Evolutionary conservation across 2,797 vertebrate genomes (phyloP), one percentile per base, ranked within the genome.

Genomic region (Coregonus sp.): DNA sequence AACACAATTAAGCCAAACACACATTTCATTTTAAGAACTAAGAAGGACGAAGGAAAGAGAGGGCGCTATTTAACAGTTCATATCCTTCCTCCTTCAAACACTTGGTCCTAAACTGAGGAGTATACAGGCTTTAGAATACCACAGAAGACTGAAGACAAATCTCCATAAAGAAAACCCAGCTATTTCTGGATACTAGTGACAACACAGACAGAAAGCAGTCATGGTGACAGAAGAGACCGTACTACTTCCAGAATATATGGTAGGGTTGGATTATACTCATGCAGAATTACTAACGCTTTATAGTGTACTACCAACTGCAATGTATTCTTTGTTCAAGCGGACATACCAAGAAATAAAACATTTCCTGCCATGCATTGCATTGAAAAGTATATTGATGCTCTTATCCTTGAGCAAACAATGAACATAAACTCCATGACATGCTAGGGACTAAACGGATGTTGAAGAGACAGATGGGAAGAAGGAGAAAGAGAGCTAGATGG

Each of bases 21-120:
- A 35, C 66, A 68, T 35, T 35, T 11, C 25, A 65, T 65, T 14
- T 66, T 16, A 35, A 33, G 31, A 15, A 67, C 31, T 33, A 15
- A 15, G 31, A 14, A 15, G 29, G 5, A 74, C 4, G 20, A 74
- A 47, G 54, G 11, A 9, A 16, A 61, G 51, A 59, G 15, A 67
- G 47, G 70, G 66, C 73, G 61, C 16, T 75, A 74, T 75, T 73
- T 66, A 78, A 59, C 50, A 47, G 61, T 75, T 59, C 72, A 51
- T 31, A 7, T 61, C 75, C 71, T 72, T 72, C 61, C 50, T 78
- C 35, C 16, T 11, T 77, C 75, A 77, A 71, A 81, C 74, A 65
- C 25, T 15, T 4, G 25, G 7, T 79, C 50, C 67, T 78, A 52
- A 70, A 82, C 25, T 14, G 76, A 68, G 50, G 61, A 80, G 50